Evolutionary conservation across 2,113 vertebrate species (phyloP), one percentile per base, ranked within the genome.

Genomic region (Dissostichus mawsoni): DNA sequence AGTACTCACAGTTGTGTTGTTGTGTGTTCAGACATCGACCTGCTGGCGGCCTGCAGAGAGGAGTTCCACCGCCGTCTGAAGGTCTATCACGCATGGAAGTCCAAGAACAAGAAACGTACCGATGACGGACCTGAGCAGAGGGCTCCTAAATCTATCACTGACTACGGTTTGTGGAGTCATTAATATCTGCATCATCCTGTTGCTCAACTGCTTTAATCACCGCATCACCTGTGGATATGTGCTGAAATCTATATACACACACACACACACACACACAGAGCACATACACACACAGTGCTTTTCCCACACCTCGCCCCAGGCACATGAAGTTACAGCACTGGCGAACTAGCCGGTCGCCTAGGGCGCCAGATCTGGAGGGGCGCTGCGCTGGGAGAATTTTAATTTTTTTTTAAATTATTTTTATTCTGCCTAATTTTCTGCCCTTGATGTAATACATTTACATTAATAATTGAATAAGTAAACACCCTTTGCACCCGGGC

Each of bases 31-130:
- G 98, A 99, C 93, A 98, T 99, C 56, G 98, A 99, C 69, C 94
- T 99, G 58, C 86, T 99, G 93, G 98, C 97, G 1, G 97, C 98
- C 72, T 99, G 98, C 94, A 95, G 98, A 90, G 98, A 99, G 90
- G 98, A 99, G 93, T 99, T 99, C 87, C 98, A 99, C 86, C 96
- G 98, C 18, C 96, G 98, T 50, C 94, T 99, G 86, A 99, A 99
- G 94, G 98, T 99, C 5, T 99, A 99, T 82, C 98, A 99, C 61
- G 96, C 98, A 1, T 99, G 98, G 98, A 99, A 99, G 87, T 96
- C 98, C 87, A 99, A 97, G 96, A 99, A 99, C 80, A 99, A 97
- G 96, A 99, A 99, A 76, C 96, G 96, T 62, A 97, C 96, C 18
- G 93, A 97, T 29, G 97, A 98, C 57, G 85, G 89, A 7, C 80